phyloP scores from a whole-genome alignment of 2,113 vertebrate species.

The Pogona vitticeps region DNA sequence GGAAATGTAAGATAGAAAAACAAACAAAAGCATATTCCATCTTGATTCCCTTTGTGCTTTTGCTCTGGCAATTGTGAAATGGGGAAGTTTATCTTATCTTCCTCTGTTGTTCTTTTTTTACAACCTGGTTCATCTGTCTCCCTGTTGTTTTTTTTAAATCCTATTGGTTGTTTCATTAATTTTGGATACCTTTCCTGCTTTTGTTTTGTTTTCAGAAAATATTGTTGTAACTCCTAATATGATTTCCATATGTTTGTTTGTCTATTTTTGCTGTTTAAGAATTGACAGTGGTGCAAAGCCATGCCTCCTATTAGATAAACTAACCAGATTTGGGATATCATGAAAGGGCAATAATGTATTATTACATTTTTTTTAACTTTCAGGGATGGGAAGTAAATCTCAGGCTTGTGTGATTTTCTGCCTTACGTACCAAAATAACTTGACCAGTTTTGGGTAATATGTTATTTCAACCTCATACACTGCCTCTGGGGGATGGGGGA shows the following conservation, averaged over 20 bases:
- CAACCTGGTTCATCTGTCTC: neutral
- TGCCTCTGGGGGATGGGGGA: no score
- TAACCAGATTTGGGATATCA: no score
- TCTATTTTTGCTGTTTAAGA: neutral
- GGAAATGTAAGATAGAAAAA: neutral
- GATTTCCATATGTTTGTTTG: neutral
- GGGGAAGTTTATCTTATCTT: no score
- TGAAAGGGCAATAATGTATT: no score
- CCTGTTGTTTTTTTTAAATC: neutral
- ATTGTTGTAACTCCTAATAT: neutral
- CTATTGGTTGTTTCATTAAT: neutral
- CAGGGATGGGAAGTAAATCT: no score
- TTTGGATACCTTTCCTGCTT: neutral
- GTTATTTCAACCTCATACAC: no score
- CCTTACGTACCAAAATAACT: no score
- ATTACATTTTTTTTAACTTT: no score
- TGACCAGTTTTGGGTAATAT: no score
- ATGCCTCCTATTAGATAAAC: neutral
- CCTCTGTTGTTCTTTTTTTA: neutral
- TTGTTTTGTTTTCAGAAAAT: neutral
- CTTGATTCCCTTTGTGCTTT: constrained; percentile 3
- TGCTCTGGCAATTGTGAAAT: neutral
- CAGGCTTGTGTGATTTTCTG: no score
- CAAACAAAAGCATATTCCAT: neutral
- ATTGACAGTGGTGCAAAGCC: neutral